phyloP scores from a whole-genome alignment of 2,113 vertebrate genomes.

The Laticauda colubrina region DNA sequence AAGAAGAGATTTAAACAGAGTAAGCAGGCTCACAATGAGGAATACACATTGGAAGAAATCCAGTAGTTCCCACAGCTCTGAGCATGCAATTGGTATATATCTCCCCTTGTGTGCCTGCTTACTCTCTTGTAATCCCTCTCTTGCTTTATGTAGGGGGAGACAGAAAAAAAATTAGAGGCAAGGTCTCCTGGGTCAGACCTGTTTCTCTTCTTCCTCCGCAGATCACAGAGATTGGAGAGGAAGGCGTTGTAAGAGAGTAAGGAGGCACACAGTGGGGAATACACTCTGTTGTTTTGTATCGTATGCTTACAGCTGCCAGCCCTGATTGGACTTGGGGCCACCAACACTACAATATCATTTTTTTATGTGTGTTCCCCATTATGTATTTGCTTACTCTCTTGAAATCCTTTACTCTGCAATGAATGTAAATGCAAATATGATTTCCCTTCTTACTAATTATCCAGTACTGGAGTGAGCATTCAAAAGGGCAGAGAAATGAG shows the following conservation, averaged over 20 bases:
- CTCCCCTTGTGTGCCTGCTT: not conserved
- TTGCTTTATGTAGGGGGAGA: not conserved
- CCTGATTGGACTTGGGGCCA: not conserved
- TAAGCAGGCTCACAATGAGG: not conserved
- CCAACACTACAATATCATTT: not conserved
- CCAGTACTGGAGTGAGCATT: not conserved
- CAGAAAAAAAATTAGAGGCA: not conserved
- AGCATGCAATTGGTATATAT: not conserved
- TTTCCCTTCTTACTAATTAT: not conserved
- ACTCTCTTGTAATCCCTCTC: not conserved
- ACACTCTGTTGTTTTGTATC: not conserved
- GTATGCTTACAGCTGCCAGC: not conserved
- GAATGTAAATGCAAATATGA: not conserved
- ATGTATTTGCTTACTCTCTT: not conserved
- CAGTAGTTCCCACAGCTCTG: not conserved
- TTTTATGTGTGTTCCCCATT: not conserved
- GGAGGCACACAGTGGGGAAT: not conserved
- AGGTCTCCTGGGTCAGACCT: not conserved
- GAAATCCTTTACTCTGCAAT: not conserved
- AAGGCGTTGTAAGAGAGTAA: not conserved
- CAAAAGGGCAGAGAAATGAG: not conserved
- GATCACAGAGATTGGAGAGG: not conserved
- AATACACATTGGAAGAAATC: not conserved
- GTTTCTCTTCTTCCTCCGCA: not conserved
- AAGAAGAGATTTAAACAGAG: not conserved